These are phyloP conservation scores for Leptothorax acervorum DNA, from an alignment of 2,888 invertebrate species.

Conservation along the genomic window DNA sequence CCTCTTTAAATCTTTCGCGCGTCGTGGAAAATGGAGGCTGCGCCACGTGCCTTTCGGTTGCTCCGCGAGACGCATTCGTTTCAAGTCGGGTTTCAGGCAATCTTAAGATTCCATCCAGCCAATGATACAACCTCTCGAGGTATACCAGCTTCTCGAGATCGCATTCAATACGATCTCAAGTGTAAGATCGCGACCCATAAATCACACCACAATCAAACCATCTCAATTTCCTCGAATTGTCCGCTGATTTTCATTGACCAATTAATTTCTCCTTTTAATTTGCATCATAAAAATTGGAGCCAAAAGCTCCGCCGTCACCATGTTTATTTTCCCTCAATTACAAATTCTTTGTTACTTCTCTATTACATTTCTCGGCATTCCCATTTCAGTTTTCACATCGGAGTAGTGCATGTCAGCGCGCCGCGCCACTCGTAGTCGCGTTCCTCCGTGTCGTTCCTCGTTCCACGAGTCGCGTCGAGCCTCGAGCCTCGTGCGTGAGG, in stretches of 20 bases:
- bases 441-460: neutral
- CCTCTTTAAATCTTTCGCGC: slow-evolving; percentile 22
- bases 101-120: neutral
- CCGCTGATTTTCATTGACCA: neutral
- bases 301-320: too few relatives aligned
- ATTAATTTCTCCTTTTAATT: neutral
- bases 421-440: neutral
- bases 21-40: neutral
- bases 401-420: neutral
- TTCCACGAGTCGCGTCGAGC: neutral
- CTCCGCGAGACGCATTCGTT: neutral
- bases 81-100: neutral
- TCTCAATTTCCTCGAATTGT: neutral
- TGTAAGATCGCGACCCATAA: neutral
- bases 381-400: neutral
- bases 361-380: neutral
- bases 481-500: neutral
- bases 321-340: neutral
- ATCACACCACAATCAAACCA: neutral
- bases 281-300: neutral
- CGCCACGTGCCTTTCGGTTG: neutral
- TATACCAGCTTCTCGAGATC: neutral
- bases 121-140: neutral
- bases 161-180: neutral
- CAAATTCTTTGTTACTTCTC: neutral